phyloP scores from a whole-genome alignment of 1,140 invertebrate species.

The Eufriesea mexicana region DNA sequence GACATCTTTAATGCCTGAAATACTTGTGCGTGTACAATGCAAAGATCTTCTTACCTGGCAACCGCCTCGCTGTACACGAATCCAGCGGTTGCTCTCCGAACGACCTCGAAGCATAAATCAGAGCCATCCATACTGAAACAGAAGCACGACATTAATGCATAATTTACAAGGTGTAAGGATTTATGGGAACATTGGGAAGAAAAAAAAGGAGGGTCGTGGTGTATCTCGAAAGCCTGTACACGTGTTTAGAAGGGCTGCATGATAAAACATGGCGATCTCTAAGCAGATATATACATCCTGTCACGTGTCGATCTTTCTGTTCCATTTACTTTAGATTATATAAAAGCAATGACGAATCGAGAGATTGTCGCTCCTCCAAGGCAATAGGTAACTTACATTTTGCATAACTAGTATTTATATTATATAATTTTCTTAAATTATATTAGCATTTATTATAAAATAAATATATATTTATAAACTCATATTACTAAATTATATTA shows the following conservation, averaged over 20 bases:
- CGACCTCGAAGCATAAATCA: slow-evolving; percentile 99
- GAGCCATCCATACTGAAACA: slow-evolving; percentile 97
- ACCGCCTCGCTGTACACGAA: slow-evolving; percentile 99
- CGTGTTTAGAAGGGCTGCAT: not conserved
- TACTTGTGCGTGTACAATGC: not conserved
- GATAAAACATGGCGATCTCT: not conserved
- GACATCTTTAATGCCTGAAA: not conserved
- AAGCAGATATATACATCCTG: not conserved
- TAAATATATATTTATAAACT: too few species aligned
- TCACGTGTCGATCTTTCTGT: not conserved
- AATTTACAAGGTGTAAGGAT: slow-evolving; percentile 18
- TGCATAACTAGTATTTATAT: too few species aligned
- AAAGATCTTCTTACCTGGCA: slow-evolving; percentile 89
- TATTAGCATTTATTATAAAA: too few species aligned
- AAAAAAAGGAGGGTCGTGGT: not conserved
- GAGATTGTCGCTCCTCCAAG: not conserved
- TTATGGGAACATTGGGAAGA: not conserved
- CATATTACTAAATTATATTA: too few species aligned
- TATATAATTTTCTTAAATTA: too few species aligned
- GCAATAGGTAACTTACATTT: too few species aligned
- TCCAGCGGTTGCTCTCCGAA: slow-evolving; percentile 95
- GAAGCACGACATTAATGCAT: slow-evolving; percentile 46
- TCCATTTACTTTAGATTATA: too few species aligned
- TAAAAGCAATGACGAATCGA: not conserved
- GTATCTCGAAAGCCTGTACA: too few species aligned